A percentile compares a stretch with the other conserved stretches of the same genome.
Conservation (phyloP, 2,888 invertebrate genomes). For the Gari tellinella region DNA sequence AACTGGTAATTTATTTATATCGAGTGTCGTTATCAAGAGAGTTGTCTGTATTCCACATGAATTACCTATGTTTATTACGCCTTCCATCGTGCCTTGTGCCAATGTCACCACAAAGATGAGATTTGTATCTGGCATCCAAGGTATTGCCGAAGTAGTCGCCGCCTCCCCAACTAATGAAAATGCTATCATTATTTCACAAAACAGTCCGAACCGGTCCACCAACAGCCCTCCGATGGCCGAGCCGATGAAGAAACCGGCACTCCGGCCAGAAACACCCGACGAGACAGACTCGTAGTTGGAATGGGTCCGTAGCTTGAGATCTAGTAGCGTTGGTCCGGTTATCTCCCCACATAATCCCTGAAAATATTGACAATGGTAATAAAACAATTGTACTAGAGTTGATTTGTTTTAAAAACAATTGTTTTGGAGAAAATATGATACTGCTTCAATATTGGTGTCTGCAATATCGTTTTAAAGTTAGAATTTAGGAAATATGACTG, state of each 20-base stretch:
- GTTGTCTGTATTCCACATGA: too few species aligned
- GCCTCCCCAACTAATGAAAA: conserved; percentile 55
- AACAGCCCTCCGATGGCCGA: conserved; percentile 52
- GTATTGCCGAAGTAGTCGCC: conserved; percentile 34
- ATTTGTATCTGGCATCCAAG: conserved; percentile 46
- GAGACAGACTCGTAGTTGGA: conserved; percentile 68
- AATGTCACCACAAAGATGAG: conserved; percentile 56
- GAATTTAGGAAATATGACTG: too few species aligned
- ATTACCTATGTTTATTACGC: conserved; percentile 68
- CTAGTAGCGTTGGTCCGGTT: conserved; percentile 70
- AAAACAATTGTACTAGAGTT: too few species aligned
- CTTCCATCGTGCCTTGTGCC: conserved; percentile 67
- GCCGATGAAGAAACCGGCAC: conserved; percentile 64
- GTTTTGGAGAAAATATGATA: neutral
- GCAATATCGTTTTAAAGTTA: too few species aligned
- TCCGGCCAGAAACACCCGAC: conserved; percentile 62
- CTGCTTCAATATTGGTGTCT: neutral
- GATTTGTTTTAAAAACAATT: too few species aligned
- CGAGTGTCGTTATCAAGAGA: too few species aligned
- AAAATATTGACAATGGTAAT: neutral
- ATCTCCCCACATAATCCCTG: conserved; percentile 68
- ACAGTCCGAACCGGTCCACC: conserved; percentile 59
- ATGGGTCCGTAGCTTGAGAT: conserved; percentile 60
- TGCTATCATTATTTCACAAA: conserved; percentile 62
- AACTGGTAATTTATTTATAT: too few species aligned